These are phyloP conservation scores for Cheilosia impressa DNA, from an alignment of 2,888 invertebrate genomes.

Conservation along the genomic window DNA sequence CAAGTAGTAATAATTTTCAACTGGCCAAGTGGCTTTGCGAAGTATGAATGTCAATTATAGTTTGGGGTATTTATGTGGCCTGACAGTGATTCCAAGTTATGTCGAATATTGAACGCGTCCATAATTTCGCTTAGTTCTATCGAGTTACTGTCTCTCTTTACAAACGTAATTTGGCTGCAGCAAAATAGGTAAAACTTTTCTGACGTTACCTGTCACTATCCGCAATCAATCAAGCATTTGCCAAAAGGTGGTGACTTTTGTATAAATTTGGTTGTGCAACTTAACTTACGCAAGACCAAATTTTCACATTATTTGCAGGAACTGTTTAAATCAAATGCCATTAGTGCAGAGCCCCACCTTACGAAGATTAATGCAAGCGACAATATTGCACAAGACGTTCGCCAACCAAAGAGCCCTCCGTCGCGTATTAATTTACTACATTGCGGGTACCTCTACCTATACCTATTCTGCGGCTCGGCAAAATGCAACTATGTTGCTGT, in stretches of 20 bases:
- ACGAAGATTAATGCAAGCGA: constrained; percentile 5
- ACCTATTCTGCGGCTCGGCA: neutral
- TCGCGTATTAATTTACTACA: constrained; percentile 2
- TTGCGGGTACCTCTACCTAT: neutral
- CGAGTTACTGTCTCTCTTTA: no score
- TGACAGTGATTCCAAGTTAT: neutral
- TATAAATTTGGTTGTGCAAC: neutral
- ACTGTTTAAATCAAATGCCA: neutral
- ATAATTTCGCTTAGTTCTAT: no score
- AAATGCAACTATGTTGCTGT: neutral
- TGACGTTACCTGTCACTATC: neutral
- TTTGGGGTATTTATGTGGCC: neutral
- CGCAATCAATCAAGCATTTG: neutral
- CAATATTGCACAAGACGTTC: constrained; percentile 7
- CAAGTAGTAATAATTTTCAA: constrained; percentile 16
- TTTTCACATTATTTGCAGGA: constrained; percentile 2
- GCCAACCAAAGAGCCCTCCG: constrained; percentile 1
- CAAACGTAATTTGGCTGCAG: no score
- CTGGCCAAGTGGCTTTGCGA: neutral
- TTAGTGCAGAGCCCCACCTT: constrained; percentile 2
- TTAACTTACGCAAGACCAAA: constrained; percentile 2
- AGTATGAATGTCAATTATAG: neutral
- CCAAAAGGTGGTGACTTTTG: neutral
- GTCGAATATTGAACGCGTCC: no score
- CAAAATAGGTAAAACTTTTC: no score